Evolutionary conservation across 2,113 vertebrate species (phyloP), one percentile per base, ranked within the genome.

Genomic region (Monopterus albus): DNA sequence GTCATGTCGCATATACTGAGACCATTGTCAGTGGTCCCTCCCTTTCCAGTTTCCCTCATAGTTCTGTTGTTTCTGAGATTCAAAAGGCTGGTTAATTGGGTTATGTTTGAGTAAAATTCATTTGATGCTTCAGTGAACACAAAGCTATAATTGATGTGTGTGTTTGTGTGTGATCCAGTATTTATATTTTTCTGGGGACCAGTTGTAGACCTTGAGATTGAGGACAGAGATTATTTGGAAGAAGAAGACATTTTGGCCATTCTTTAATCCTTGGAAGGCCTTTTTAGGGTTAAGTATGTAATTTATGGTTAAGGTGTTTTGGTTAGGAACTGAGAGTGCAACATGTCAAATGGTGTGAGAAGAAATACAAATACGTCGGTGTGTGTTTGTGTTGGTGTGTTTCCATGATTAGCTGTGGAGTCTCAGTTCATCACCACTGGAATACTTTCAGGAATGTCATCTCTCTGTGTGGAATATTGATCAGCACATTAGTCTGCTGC

Each of bases 401-500:
- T 71, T 82, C 38, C 68, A 83, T 73, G 77, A 82, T 86, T 79
- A 81, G 64, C 77, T 55, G 38, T 18, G 50, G 36, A 61, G 64
- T 70, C 67, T 43, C 46, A 17, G 64, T 36, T 29, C 65, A 58
- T 79, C 55, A 72, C 83, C 68, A 61, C 63, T 53, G 70, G 52
- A 82, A 78, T 72, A 76, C 25, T 85, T 85, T 65, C 78, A 64
- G 79, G 72, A 85, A 85, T 1, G 23, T 77, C 42, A 49, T 38
- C 51, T 55, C 46, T 20, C 36, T 64, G 40, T 66, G 67, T 61
- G 35, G 79, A 81, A 81, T 81, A 88, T 83, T 82, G 88, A 86
- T 89, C 62, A 35, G 75, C 57, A 63, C 83, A 86, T 85, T 72
- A 72, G 71, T 74, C 25, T 39, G 65, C 59, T 60, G 72, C 72